Evolutionary conservation across 2,888 invertebrate species (phyloP).

Genomic region (Merodon equestris): DNA sequence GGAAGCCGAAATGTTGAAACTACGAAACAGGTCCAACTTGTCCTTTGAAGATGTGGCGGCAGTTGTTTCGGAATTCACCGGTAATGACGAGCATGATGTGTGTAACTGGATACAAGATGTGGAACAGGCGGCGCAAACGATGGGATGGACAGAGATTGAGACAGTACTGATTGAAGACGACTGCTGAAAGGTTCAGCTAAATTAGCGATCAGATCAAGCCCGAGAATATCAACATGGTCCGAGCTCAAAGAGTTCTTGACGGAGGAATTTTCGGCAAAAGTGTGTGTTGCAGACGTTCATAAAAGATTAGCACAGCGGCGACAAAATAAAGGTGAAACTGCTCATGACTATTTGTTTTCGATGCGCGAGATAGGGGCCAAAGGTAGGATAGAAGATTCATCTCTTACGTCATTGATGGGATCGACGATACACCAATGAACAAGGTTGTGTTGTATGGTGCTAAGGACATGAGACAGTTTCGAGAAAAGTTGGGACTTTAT

Average conservation of each 20-base stretch:
- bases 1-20: no score
- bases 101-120: no score
- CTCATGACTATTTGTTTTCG: conserved; percentile 74
- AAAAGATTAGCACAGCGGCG: conserved; percentile 67
- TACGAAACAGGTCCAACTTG: no score
- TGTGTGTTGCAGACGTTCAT: conserved; percentile 41
- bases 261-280: background rate
- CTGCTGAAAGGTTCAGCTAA: no score
- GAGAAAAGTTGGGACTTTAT: conserved; percentile 4
- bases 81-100: no score
- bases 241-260: background rate
- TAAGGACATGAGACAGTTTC: conserved; percentile 51
- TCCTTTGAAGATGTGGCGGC: no score
- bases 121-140: no score
- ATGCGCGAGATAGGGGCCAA: conserved; percentile 76
- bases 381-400: conserved; percentile 74
- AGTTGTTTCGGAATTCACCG: no score
- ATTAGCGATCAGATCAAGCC: no score
- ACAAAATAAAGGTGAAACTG: conserved; percentile 73
- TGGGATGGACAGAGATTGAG: no score
- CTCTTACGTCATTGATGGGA: conserved; percentile 76
- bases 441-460: conserved; percentile 62
- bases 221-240: no score
- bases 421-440: conserved; percentile 69
- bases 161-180: no score